Percentiles rank a stretch among this genome's conserved stretches.
phyloP scores from a whole-genome alignment of 2,113 vertebrate species.

The Ovibos moschatus region DNA sequence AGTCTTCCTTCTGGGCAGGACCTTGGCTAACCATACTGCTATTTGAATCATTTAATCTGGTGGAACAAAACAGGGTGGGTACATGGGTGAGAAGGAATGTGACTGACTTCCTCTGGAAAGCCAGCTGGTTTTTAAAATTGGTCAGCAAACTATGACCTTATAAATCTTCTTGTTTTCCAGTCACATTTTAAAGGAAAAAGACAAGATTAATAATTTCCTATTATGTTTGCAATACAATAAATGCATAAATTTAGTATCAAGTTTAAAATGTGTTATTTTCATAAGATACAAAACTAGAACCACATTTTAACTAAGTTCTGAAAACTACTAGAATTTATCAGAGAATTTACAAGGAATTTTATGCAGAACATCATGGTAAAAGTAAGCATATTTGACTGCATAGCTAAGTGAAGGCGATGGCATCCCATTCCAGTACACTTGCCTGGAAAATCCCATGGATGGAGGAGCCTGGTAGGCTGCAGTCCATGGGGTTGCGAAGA shows the following conservation, averaged over 20 bases:
- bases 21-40: not conserved
- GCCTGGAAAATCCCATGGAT: too few species aligned
- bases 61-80: not conserved
- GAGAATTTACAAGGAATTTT: not conserved
- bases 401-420: not conserved
- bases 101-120: not conserved
- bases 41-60: not conserved
- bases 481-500: too few species aligned
- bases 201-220: not conserved
- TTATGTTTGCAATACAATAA: not conserved
- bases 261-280: not conserved
- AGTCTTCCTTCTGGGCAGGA: not conserved
- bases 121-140: not conserved
- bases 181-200: constrained; percentile 9
- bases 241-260: not conserved
- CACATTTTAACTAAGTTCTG: not conserved
- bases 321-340: not conserved
- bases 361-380: not conserved
- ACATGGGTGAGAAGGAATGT: not conserved
- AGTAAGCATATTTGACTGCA: not conserved
- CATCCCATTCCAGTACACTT: too few species aligned
- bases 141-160: not conserved
- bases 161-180: not conserved
- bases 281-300: not conserved
- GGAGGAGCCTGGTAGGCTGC: too few species aligned